Base-by-base conservation (phyloP, 2,797 vertebrate genomes). In the Gobionotothen gibberifrons region DNA sequence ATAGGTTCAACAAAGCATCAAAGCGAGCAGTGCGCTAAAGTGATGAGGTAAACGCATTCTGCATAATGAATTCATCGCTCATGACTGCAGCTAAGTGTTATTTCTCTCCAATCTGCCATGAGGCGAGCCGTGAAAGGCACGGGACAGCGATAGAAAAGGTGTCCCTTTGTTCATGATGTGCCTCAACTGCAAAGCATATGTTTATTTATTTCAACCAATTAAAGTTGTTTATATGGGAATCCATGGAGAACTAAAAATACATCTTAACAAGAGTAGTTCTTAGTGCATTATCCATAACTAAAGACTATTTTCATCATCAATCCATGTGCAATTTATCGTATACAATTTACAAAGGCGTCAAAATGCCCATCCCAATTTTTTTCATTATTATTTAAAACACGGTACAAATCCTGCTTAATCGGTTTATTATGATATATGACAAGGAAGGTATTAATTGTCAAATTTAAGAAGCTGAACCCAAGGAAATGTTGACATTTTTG, bases 21-120 rank as follows among this genome's bases (percentile, higher is more conserved):
- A 77, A 70, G 69, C 42, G 21, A 81, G 72, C 36, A 40, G 64
- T 62, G 81, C 7, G 65, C 67, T 47, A 4, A 48, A 46, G 57
- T 71, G 87, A 83, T 84, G 71, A 82, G 82, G 72, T 19, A 49
- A 74, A 68, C 54, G 65, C 54, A 42, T 65, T 67, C 43, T 74
- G 81, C 71, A 88, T 85, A 83, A 78, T 77, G 70, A 80, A 79
- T 72, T 29, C 67, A 70, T 36, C 75, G 74, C 56, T 85, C 67
- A 42, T 61, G 26, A 54, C 74, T 32, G 47, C 49, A 22, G 71
- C 53, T 56, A 76, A 82, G 74, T 65, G 53, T 55, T 29, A 57
- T 65, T 64, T 76, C 62, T 76, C 59, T 72, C 55, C 22, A 64
- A 65, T 75, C 60, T 69, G 67, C 47, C 48, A 44, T 15, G 40